Evolutionary conservation across 2,888 invertebrate species (phyloP), one percentile per base, ranked within the genome.

Genomic region (Anodontia alba): DNA sequence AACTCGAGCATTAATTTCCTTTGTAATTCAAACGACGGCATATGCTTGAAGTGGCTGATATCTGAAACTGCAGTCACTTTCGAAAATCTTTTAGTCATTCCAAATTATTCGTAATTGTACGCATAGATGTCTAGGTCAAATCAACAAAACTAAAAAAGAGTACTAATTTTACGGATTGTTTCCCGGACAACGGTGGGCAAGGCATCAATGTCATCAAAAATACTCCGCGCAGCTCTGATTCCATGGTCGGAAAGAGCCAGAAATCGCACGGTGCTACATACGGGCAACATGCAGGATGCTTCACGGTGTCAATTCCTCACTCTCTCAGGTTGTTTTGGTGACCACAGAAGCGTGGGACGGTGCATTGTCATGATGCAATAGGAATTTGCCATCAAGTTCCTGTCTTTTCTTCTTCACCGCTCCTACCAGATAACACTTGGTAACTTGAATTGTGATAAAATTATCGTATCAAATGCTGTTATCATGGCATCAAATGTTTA

Each of bases 201-300:
- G 80, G 69, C 46, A 77, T 71, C 76, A 82, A 72, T 38, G 46
- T 73, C 10, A 70, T 75, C 69, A 84, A 77, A 10, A 77, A 83
- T 12, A 80, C 76, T 29, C 80, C 36, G 71, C 81, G 66, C 83
- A 84, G 10, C 73, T 67, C 31, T 33, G 49, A 71, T 33, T 71
- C 51, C 29, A 71, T 17, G 3, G 49, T 29, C 31, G 71, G 71
- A 33, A 71, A 51, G 17, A 71, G 17, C 46, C 29, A 51, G 67
- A 36, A 36, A 15, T 67, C 67, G n/a, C 49, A 51, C 33, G 49
- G 71, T 29, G 71, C 71, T 43, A 51, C 33, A 49, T 71, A 23
- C 49, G 49, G 49, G 8, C 51, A 71, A 33, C 51, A 71, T 49
- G 71, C 46, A 23, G 71, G 71, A 49, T 71, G 71, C 33, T 71